Percentiles rank a stretch among this genome's conserved stretches.
These are phyloP conservation scores for Anarrhichthys ocellatus DNA, from an alignment of 2,113 vertebrate genomes.

Conservation along the genomic window DNA sequence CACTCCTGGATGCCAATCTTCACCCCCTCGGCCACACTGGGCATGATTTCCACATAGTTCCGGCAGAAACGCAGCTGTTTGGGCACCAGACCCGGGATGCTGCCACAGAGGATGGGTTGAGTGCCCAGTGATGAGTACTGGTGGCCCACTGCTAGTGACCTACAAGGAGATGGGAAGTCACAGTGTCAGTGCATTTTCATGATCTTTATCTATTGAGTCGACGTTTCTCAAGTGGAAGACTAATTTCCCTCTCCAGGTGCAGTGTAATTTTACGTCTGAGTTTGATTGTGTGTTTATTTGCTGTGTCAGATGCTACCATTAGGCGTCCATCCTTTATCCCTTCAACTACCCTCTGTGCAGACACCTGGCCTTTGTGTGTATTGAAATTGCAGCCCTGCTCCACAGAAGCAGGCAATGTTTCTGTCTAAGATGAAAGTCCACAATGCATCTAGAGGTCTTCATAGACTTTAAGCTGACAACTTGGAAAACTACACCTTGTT, in stretches of 20 bases:
- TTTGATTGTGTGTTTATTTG: conserved; percentile 68
- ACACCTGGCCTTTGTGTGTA: conserved; percentile 81
- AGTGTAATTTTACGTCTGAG: conserved; percentile 66
- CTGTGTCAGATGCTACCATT: conserved; percentile 73
- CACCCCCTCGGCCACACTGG: conserved; percentile 94
- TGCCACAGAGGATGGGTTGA: conserved; percentile 93
- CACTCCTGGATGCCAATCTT: conserved; percentile 97
- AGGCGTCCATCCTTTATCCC: conserved; percentile 68
- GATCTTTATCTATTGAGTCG: conserved; percentile 36
- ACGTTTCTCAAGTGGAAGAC: conserved; percentile 29
- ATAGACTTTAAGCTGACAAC: conserved; percentile 81
- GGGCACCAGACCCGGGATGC: conserved; percentile 95
- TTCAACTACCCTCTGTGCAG: conserved; percentile 71
- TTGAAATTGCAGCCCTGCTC: conserved; percentile 75
- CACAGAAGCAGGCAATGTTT: conserved; percentile 58
- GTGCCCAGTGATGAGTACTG: conserved; percentile 93
- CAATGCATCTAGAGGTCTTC: conserved; percentile 76
- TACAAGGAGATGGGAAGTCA: conserved; percentile 61
- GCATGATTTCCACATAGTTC: conserved; percentile 99
- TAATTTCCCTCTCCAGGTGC: conserved; percentile 44
- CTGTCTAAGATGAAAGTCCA: conserved; percentile 80
- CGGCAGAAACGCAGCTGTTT: conserved; percentile 98
- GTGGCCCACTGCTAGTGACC: conserved; percentile 95
- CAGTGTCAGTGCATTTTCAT: conserved; percentile 42
- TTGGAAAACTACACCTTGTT: conserved; percentile 80